Conservation (phyloP, 2,113 vertebrate genomes). For the Salminus brasiliensis region DNA sequence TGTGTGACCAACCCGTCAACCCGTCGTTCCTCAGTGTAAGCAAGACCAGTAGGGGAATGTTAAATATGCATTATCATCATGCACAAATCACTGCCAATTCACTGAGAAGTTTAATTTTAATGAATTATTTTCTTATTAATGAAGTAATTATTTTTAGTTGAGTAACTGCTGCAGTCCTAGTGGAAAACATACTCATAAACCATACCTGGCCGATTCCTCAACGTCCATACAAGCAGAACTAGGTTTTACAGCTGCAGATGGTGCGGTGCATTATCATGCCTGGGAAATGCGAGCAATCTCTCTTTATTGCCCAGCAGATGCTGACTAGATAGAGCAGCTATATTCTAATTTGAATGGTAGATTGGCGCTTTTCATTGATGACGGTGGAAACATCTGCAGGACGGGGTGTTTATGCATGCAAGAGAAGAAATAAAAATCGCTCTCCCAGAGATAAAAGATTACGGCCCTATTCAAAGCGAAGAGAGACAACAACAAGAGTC, state of each 20-base stretch:
- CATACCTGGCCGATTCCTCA: slow-evolving; percentile 36
- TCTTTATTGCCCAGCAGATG: slow-evolving; percentile 76
- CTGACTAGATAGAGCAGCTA: slow-evolving; percentile 65
- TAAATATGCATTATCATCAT: too few species aligned
- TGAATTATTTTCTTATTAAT: neutral
- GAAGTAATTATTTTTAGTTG: neutral
- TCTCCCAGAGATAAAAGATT: slow-evolving; percentile 54
- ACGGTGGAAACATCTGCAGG: slow-evolving; percentile 71
- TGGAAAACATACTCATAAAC: neutral
- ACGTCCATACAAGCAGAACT: slow-evolving; percentile 40
- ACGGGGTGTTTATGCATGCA: slow-evolving; percentile 57
- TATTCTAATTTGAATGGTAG: slow-evolving; percentile 71
- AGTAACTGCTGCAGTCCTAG: neutral
- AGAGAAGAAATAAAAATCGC: slow-evolving; percentile 55
- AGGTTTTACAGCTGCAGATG: slow-evolving; percentile 65
- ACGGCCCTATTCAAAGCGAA: slow-evolving; percentile 52
- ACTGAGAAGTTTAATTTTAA: neutral
- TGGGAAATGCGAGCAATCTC: slow-evolving; percentile 68
- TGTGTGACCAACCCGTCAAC: too few species aligned
- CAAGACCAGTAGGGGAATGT: too few species aligned
- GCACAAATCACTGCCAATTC: too few species aligned
- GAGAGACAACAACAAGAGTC: slow-evolving; percentile 43
- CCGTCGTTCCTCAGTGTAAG: too few species aligned
- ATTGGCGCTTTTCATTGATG: slow-evolving; percentile 72
- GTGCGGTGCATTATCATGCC: slow-evolving; percentile 66